Evolutionary conservation across 1,140 invertebrate genomes (phyloP), one percentile per base, ranked within the genome.

Genomic region (Pentalonia nigronervosa): DNA sequence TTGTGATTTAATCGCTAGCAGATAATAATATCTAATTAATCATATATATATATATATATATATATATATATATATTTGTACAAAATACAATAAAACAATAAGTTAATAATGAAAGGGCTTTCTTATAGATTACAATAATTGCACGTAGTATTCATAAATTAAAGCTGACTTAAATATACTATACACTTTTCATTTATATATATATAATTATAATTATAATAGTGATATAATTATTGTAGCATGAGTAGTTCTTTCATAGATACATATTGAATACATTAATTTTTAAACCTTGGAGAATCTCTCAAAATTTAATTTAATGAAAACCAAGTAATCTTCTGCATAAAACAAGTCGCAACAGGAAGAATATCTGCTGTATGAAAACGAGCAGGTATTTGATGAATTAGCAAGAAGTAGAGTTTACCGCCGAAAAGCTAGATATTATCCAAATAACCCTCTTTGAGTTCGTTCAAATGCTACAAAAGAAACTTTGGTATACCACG

Each of bases 1-100:
- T 76, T 48, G n/a, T 88, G n/a, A 34, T 53, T 50, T 53, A 36
- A 53, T 53, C 17, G 20, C 4, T 8, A 36, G 4, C 7, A 9
- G 21, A 53, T 76, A 76, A 67, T 34, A 34, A 36, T 88, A 48
- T 48, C 30, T 53, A 11, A 53, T n/a, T 0, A 34, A 6, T 67
- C 11, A n/a, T 48, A 87, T 48, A 87, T 87, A 48, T 87, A 87
- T 87, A 48, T 48, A 87, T 48, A 87, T 87, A 48, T 87, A 87
- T 87, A 48, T 48, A n/a, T n/a, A 87, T 48, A 87, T 87, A 48
- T 87, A 87, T 87, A 48, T 48, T 2, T 23, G 20, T 45, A 36
- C 8, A 14, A 23, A 53, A 88, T 3, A 53, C 7, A 45, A 48
- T 41, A 25, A 30, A 41, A 86, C 9, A 45, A 30, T 45, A 41